phyloP scores from a whole-genome alignment of 2,888 invertebrate species.

The Chrysomela aeneicollis region DNA sequence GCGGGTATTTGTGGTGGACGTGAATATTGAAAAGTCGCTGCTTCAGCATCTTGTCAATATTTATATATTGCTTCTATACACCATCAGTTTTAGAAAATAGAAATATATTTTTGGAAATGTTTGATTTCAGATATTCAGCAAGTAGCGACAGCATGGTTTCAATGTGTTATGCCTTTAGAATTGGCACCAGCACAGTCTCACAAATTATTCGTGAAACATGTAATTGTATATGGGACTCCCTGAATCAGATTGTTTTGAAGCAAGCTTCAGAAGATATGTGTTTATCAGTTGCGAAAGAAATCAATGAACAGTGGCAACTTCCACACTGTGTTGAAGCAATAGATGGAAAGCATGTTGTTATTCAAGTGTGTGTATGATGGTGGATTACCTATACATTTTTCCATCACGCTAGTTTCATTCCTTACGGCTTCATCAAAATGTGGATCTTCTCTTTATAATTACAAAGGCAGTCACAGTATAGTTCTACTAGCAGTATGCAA shows the following conservation, averaged over 20 bases:
- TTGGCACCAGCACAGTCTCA: conserved; percentile 7
- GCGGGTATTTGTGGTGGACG: neutral
- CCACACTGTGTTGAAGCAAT: neutral
- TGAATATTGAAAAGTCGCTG: conserved; percentile 3
- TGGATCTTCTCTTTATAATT: neutral
- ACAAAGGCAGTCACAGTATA: conserved; percentile 13
- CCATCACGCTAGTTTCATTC: neutral
- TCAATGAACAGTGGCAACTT: neutral
- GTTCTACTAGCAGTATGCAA: conserved; percentile 8
- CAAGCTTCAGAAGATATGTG: neutral
- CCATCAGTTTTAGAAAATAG: neutral
- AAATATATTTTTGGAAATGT: neutral
- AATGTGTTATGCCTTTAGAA: conserved; percentile 15
- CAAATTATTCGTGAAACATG: conserved; percentile 13
- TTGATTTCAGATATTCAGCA: conserved; percentile 10
- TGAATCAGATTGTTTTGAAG: conserved; percentile 10
- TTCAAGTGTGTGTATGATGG: neutral
- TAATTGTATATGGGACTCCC: conserved; percentile 8
- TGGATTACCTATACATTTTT: neutral
- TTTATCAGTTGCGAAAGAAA: neutral
- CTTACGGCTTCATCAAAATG: conserved; percentile 1
- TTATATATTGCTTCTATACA: neutral
- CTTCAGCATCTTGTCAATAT: neutral
- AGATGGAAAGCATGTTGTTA: conserved; percentile 12
- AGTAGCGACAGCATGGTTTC: neutral